Evolutionary conservation across 1,140 invertebrate species (phyloP), one percentile per base, ranked within the genome.

Genomic region (Parapsyche elsis): DNA sequence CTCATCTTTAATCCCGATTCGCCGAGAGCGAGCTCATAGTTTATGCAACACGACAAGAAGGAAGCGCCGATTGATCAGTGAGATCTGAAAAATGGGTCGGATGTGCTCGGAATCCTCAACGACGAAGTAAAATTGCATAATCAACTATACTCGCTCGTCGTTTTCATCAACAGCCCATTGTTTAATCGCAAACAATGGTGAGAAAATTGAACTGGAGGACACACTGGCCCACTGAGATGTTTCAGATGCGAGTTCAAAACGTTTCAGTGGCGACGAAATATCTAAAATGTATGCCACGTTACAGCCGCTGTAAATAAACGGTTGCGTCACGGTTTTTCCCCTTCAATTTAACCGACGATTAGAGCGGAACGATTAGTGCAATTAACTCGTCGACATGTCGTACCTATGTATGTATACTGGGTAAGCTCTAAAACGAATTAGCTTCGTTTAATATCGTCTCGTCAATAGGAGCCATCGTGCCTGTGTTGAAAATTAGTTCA

Each of bases 311-410:
- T 26, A 26, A 26, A 24, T 24, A 67, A 53, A 67, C 23, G 23
- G 64, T 67, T 67, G 24, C 64, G 64, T 67, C 64, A 67, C 23
- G 24, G 5, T 67, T 67, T 67, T 61, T 67, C 24, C 9, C 21
- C 24, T 23, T 23, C 64, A 67, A 67, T 67, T 67, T 23, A 67
- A 19, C 21, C 21, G 49, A 53, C 64, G 64, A 23, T 67, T 67
- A 67, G 64, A 26, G 24, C 64, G 9, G 64, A 12, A n/a, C 64
- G 64, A 67, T 67, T 67, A 67, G 64, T 23, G 64, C 64, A 67
- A 67, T 67, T 67, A 67, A n/a, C 64, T 23, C 64, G 9, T 23
- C 24, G 21, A 26, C 30, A 38, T 67, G 23, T 67, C 64, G 23
- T 67, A 24, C 24, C 64, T 21, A 9, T 26, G 24, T 26, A 67